Percentiles rank a stretch among this genome's conserved stretches.
These are phyloP conservation scores for Temnothorax unifasciatus DNA, from an alignment of 2,888 invertebrate species.

Conservation along the genomic window DNA sequence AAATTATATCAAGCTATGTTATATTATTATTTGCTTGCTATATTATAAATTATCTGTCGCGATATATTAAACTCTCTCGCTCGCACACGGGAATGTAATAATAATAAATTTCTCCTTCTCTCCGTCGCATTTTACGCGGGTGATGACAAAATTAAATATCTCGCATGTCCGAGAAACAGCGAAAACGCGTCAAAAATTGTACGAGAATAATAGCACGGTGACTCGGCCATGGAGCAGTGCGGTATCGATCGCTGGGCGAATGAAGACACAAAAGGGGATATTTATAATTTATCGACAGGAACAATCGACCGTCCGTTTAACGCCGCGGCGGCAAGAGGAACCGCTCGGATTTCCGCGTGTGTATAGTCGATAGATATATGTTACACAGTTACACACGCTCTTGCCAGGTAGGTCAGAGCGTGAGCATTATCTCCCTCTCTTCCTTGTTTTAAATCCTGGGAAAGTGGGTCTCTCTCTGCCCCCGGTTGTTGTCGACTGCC, in stretches of 20 bases:
- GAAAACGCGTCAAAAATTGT: constrained; percentile 40
- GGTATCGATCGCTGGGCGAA: constrained; percentile 34
- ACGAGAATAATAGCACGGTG: constrained; percentile 13
- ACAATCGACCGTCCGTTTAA: constrained; percentile 33
- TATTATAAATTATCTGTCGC: not conserved
- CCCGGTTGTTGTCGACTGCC: constrained; percentile 39
- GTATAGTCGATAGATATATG: not conserved
- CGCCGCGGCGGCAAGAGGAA: constrained; percentile 22
- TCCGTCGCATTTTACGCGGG: not conserved
- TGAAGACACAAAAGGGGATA: constrained; percentile 12
- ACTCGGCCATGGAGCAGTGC: not conserved
- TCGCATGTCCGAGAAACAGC: constrained; percentile 1
- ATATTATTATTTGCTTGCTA: not conserved
- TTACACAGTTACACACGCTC: not conserved
- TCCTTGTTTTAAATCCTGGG: constrained; percentile 16
- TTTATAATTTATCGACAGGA: constrained; percentile 55
- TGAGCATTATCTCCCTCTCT: constrained; percentile 52
- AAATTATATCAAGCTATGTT: not conserved
- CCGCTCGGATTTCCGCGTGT: constrained; percentile 26
- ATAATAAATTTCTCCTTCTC: not conserved
- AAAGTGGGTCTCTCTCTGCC: not conserved
- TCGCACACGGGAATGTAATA: not conserved
- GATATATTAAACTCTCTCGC: constrained; percentile 7
- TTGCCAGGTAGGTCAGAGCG: constrained; percentile 45
- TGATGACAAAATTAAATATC: constrained; percentile 2